Evolutionary conservation across 2,113 vertebrate genomes (phyloP), one percentile per base, ranked within the genome.

Genomic region (Trogon melanurus): DNA sequence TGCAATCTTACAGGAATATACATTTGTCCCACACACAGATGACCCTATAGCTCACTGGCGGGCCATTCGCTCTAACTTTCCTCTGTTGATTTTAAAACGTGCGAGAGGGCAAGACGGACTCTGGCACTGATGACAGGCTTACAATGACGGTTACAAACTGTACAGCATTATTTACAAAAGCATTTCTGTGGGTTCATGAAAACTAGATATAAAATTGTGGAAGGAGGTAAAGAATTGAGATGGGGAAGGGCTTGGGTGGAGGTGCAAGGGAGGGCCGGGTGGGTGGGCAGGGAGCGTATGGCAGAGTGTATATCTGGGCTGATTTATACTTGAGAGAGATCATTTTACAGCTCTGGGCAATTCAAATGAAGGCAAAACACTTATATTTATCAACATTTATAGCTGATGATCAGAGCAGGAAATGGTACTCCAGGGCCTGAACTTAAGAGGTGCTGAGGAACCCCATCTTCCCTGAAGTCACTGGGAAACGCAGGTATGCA

Each of bases 1-100:
- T 99, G 99, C 99, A 99, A 98, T 99, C 98, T 99, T 99, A 99
- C 99, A 99, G 99, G 99, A 99, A 99, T 99, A 99, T 99, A 99
- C 99, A 99, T 98, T 98, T 98, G 97, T 98, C 98, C 98, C 98
- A 98, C 97, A 97, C 97, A 97, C 97, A 98, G 97, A 96, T 98
- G 98, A 97, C 98, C 97, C 98, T 97, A 92, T 96, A 96, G 70
- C 96, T 98, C 93, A 93, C 95, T 96, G 96, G 90, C 17, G 91
- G 95, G 93, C 97, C 98, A 96, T 96, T 97, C 83, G 6, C 91
- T 97, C 97, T 93, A 67, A 78, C 83, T 67, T 90, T 95, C 92
- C 91, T 96, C 93, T 98, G 98, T 96, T 98, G 98, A 98, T 98
- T 98, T 97, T 97, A 98, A 99, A 97, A 98, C 98, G 98, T 98